A percentile compares a stretch with the other conserved stretches of the same genome.
These are phyloP conservation scores for Poecile montanus DNA, from an alignment of 2,797 vertebrate species.

Conservation along the genomic window DNA sequence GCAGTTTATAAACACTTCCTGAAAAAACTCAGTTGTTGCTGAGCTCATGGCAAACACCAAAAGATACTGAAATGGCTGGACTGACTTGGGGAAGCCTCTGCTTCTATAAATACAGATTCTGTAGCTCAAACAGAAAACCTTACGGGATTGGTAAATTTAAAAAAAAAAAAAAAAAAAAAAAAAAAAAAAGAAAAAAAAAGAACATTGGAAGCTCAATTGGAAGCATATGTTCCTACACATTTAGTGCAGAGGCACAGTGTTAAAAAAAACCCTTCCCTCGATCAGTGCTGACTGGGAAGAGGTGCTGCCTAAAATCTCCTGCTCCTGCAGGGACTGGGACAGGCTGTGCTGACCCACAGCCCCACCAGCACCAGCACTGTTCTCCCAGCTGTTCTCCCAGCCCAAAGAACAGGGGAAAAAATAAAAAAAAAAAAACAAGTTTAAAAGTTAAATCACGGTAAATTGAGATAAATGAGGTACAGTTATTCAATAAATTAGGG, in stretches of 20 bases:
- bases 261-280: not conserved
- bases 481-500: not conserved
- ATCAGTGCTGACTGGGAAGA: not conserved
- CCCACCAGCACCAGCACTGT: too few relatives aligned
- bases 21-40: not conserved
- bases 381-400: too few relatives aligned
- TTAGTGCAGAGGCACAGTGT: not conserved
- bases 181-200: not conserved
- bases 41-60: not conserved
- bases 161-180: not conserved
- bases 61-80: not conserved
- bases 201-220: not conserved
- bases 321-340: not conserved
- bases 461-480: not conserved
- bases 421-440: not conserved
- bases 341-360: not conserved
- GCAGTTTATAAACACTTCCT: not conserved
- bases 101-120: not conserved
- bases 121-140: slow-evolving; percentile 21
- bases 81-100: not conserved
- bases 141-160: not conserved
- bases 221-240: slow-evolving; percentile 27
- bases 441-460: not conserved
- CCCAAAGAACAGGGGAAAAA: not conserved
- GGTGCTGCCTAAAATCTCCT: not conserved